Conservation (phyloP, 2,888 invertebrate species). For the Dynastes tityus region DNA sequence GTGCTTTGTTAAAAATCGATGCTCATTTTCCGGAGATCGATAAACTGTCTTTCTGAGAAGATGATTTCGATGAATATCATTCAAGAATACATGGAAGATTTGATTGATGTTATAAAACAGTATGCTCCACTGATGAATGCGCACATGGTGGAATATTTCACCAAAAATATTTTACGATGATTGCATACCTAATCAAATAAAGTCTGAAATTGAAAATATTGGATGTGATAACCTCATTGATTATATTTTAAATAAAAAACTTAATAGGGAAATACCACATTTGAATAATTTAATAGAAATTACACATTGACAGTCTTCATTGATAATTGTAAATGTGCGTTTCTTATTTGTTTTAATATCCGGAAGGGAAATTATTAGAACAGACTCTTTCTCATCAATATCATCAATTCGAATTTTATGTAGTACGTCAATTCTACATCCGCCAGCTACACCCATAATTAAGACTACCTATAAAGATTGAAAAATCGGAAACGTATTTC, state of each 20-base stretch:
- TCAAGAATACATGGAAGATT: slow-evolving; percentile 21
- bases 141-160: slow-evolving; percentile 85
- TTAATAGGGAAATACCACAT: slow-evolving; percentile 56
- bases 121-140: slow-evolving; percentile 79
- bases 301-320: slow-evolving; percentile 46
- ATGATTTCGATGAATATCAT: background rate
- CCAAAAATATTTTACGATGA: slow-evolving; percentile 77
- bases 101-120: slow-evolving; percentile 70
- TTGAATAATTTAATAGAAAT: slow-evolving; percentile 62
- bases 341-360: too few relatives aligned
- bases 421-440: too few relatives aligned
- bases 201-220: slow-evolving; percentile 70
- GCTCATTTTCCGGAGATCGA: slow-evolving; percentile 73
- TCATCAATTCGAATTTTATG: too few relatives aligned
- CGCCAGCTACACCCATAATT: too few relatives aligned
- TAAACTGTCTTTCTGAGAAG: slow-evolving; percentile 75
- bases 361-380: too few relatives aligned
- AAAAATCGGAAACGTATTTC: too few relatives aligned
- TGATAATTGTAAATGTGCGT: too few relatives aligned
- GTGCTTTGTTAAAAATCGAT: slow-evolving; percentile 78
- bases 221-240: slow-evolving; percentile 70
- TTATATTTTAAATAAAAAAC: slow-evolving; percentile 71
- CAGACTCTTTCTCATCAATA: too few relatives aligned
- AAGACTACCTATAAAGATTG: too few relatives aligned
- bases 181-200: slow-evolving; percentile 74